A percentile compares a stretch with the other conserved stretches of the same genome.
Conservation (phyloP, 23 tunicate genomes). For the Aplidium turbinatum region DNA sequence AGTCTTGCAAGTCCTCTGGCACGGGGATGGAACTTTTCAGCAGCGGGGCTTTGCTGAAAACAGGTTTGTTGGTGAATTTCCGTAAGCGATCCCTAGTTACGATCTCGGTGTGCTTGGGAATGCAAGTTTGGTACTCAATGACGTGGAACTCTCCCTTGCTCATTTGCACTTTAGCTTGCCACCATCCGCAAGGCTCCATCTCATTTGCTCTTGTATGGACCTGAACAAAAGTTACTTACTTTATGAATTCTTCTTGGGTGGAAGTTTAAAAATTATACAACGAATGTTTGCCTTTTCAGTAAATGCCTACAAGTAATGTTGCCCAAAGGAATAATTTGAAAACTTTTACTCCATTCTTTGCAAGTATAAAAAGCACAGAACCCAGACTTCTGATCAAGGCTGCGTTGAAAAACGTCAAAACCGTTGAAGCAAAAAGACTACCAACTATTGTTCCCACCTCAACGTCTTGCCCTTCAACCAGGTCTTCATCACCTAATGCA, state of each 20-base stretch:
- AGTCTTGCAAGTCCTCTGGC: conserved; percentile 79
- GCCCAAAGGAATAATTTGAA: too few relatives aligned
- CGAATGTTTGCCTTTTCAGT: too few relatives aligned
- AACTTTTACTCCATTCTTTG: too few relatives aligned
- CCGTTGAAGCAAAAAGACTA: too few relatives aligned
- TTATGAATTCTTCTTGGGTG: too few relatives aligned
- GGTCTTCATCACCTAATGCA: conserved; percentile 32
- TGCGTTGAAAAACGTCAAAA: too few relatives aligned
- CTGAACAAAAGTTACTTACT: conserved; percentile 9
- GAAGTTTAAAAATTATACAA: too few relatives aligned
- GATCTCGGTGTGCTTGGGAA: conserved; percentile 83
- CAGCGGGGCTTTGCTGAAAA: conserved; percentile 36
- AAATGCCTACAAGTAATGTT: too few relatives aligned
- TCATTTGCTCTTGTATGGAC: conserved; percentile 94
- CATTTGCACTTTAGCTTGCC: conserved; percentile 81
- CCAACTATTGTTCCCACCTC: too few relatives aligned
- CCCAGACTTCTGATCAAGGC: too few relatives aligned
- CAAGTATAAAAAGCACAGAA: too few relatives aligned
- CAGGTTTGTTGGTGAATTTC: conserved; percentile 58
- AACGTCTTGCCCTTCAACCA: conserved; percentile 74
- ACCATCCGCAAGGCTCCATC: conserved; percentile 94
- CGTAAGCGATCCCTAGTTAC: conserved; percentile 81
- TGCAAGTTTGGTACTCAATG: conserved; percentile 77
- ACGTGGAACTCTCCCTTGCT: conserved; percentile 81
- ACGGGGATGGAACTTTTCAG: conserved; percentile 67